phyloP scores from a whole-genome alignment of 2,888 invertebrate genomes.

The Diaphora mendica region DNA sequence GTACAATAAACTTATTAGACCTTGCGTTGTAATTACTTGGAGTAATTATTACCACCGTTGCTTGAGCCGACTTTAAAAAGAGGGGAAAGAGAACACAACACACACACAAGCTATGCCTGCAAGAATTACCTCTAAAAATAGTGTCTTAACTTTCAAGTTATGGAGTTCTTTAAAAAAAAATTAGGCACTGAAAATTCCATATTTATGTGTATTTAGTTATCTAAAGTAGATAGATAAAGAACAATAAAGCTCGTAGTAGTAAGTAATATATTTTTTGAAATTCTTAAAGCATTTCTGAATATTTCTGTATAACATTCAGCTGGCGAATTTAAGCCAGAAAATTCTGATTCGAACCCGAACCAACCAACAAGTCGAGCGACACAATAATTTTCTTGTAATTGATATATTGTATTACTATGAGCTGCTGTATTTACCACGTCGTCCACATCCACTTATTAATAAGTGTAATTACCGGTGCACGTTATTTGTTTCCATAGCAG shows the following conservation, averaged over 20 bases:
- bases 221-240: no score
- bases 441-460: not conserved
- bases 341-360: not conserved
- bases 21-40: conserved; percentile 45
- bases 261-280: no score
- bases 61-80: not conserved
- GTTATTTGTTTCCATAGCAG: not conserved
- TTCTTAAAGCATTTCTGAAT: no score
- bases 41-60: conserved; percentile 50
- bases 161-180: not conserved
- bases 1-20: conserved; percentile 70
- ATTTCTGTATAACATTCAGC: no score
- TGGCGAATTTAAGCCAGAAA: not conserved
- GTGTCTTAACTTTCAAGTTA: not conserved
- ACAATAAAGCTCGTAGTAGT: no score
- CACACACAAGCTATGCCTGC: not conserved
- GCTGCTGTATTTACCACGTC: no score
- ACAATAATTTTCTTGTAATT: not conserved
- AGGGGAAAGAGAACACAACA: not conserved
- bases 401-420: not conserved
- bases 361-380: no score
- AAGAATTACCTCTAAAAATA: not conserved
- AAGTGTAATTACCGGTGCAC: not conserved
- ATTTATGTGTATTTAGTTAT: not conserved
- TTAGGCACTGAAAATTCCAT: not conserved